A percentile compares a stretch with the other conserved stretches of the same genome.
These are phyloP conservation scores for Onychorhynchus coronatus DNA, from an alignment of 2,113 vertebrate species.

Conservation along the genomic window DNA sequence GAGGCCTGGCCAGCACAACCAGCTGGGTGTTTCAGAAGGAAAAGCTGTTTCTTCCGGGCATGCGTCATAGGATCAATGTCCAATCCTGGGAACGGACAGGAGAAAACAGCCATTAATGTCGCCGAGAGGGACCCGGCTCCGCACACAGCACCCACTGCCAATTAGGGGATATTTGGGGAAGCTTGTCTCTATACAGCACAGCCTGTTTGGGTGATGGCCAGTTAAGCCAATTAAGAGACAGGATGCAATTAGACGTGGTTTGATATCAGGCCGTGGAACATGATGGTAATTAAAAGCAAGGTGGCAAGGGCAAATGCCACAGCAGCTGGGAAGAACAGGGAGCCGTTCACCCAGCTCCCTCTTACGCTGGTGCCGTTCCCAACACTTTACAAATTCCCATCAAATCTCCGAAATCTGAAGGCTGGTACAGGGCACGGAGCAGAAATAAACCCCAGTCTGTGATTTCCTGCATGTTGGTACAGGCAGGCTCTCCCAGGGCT, in stretches of 20 bases:
- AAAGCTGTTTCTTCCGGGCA: slow-evolving; percentile 77
- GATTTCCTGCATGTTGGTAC: background rate
- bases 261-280: background rate
- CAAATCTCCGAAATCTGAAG: background rate
- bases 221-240: slow-evolving; percentile 30
- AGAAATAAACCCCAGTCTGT: background rate
- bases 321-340: background rate
- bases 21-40: slow-evolving; percentile 71
- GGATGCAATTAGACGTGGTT: background rate
- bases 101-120: slow-evolving; percentile 43
- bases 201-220: background rate
- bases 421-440: background rate
- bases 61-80: slow-evolving; percentile 77
- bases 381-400: background rate
- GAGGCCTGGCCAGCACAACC: slow-evolving; percentile 66
- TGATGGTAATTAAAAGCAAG: background rate
- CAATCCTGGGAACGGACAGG: slow-evolving; percentile 60
- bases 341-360: background rate
- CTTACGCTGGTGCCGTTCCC: background rate
- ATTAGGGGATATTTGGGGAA: background rate
- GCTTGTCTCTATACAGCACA: background rate
- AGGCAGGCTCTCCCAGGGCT: background rate
- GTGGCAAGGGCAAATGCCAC: background rate
- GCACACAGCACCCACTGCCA: background rate
- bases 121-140: background rate